Percentiles rank a stretch among this genome's conserved stretches.
Evolutionary conservation across 2,888 invertebrate species (phyloP).

Genomic region (Limnephilus marmoratus): DNA sequence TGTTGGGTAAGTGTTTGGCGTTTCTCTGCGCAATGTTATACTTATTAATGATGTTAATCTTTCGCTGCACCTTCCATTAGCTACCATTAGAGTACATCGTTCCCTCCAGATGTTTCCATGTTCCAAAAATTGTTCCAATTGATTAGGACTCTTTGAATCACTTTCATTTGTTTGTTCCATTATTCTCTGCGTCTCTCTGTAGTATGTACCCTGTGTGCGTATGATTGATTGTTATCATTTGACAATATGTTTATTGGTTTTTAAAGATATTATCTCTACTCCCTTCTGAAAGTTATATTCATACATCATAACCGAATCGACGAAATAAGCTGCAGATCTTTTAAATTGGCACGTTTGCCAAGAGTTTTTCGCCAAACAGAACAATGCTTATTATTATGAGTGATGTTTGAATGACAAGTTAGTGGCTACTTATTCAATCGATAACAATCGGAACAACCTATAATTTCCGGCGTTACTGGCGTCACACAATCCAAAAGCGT

Average conservation of each 20-base stretch:
- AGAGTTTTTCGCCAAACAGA: neutral
- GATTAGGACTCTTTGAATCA: too few relatives aligned
- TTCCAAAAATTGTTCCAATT: neutral
- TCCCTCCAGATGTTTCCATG: neutral
- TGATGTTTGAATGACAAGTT: neutral
- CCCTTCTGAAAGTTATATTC: neutral
- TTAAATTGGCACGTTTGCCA: neutral
- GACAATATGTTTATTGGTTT: neutral
- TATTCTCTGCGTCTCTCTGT: neutral
- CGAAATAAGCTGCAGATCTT: too few relatives aligned
- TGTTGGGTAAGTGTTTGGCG: neutral
- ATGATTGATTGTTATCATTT: neutral
- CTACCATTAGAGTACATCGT: too few relatives aligned
- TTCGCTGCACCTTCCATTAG: neutral
- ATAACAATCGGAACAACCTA: neutral
- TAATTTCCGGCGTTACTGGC: neutral
- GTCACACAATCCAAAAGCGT: neutral
- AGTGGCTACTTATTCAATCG: neutral
- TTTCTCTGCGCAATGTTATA: neutral
- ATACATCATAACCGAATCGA: neutral
- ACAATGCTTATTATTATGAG: neutral
- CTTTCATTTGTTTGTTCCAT: neutral
- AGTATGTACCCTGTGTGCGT: neutral
- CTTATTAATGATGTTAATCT: neutral
- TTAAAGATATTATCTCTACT: neutral